Conservation (phyloP, 2,797 vertebrate species). For the Fratercula arctica region DNA sequence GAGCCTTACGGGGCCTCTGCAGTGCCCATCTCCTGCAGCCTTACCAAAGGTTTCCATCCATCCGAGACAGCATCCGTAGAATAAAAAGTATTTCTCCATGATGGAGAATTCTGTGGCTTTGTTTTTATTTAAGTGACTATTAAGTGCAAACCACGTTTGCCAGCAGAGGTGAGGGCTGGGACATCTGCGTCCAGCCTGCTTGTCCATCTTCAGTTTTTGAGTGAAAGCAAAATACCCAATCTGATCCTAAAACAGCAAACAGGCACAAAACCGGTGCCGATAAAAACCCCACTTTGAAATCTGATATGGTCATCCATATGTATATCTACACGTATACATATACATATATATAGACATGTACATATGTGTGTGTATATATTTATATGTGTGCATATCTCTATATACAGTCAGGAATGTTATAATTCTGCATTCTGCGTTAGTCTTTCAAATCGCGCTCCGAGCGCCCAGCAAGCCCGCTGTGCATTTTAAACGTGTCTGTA, state of each 20-base stretch:
- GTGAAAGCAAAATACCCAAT: not conserved
- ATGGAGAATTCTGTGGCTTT: not conserved
- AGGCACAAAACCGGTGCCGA: not conserved
- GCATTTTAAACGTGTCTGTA: not conserved
- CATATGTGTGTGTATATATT: not conserved
- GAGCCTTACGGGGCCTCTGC: not conserved
- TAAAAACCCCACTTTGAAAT: not conserved
- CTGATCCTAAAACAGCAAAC: not conserved
- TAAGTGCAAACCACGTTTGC: not conserved
- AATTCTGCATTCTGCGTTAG: not conserved
- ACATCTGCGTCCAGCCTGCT: not conserved
- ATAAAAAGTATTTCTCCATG: not conserved
- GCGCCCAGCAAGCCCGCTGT: not conserved
- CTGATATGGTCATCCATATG: not conserved
- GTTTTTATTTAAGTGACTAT: not conserved
- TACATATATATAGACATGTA: not conserved
- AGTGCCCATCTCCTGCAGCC: not conserved
- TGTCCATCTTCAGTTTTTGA: not conserved
- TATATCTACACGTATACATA: not conserved
- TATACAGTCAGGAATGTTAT: not conserved
- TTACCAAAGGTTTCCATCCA: not conserved
- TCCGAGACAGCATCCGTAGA: accelerated
- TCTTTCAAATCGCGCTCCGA: not conserved
- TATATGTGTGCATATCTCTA: not conserved
- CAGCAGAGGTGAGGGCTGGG: not conserved